phyloP scores from a whole-genome alignment of 2,888 invertebrate species.

The Cecidostiba fungosa region DNA sequence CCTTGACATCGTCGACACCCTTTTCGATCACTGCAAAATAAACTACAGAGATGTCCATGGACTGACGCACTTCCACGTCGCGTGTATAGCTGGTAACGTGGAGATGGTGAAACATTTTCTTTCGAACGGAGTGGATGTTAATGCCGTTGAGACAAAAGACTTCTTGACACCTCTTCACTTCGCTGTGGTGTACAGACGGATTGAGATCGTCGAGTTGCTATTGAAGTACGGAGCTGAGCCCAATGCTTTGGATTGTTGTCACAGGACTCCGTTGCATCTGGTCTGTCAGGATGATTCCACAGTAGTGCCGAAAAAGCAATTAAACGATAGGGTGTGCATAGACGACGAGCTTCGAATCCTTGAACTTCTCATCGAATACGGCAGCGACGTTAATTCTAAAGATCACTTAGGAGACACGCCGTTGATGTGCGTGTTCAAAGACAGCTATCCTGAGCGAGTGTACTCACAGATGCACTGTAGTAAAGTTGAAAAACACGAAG shows the following conservation, averaged over 20 bases:
- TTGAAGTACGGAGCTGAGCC: not conserved
- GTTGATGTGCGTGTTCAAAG: not conserved
- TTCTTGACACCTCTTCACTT: conserved; percentile 14
- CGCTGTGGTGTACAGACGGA: not conserved
- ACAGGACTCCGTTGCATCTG: conserved; percentile 8
- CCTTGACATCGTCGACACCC: not conserved
- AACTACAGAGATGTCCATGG: not conserved
- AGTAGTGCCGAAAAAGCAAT: not conserved
- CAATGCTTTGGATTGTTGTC: not conserved
- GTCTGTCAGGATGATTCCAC: not conserved
- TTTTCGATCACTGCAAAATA: not conserved
- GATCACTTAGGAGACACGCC: not conserved
- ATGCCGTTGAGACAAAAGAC: not conserved
- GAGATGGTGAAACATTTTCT: not conserved
- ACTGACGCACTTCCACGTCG: not conserved
- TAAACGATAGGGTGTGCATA: too few species aligned
- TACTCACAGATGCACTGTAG: not conserved
- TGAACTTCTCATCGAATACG: not conserved
- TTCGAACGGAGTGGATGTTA: not conserved
- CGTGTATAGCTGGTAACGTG: not conserved
- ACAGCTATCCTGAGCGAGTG: not conserved
- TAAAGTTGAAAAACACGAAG: not conserved
- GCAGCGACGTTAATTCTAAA: not conserved
- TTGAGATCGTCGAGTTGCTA: not conserved
- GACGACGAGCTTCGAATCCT: not conserved